Conservation (phyloP, 2,113 vertebrate species). For the Cheilinus undulatus region DNA sequence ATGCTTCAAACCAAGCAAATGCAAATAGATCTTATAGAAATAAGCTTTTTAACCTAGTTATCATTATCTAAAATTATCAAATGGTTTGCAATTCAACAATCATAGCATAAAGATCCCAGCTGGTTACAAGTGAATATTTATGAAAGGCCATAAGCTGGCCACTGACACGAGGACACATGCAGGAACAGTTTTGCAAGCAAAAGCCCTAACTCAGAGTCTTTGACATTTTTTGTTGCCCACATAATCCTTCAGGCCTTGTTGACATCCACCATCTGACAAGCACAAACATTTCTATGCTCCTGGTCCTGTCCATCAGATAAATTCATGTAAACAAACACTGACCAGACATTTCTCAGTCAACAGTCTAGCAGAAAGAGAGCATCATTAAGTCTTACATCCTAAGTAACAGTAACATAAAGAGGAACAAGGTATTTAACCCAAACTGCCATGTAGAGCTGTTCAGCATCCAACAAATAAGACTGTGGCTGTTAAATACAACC, state of each 20-base stretch:
- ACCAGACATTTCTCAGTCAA: neutral
- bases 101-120: neutral
- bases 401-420: too few relatives aligned
- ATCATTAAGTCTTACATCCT: neutral
- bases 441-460: neutral
- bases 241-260: slow-evolving; percentile 1
- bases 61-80: neutral
- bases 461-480: neutral
- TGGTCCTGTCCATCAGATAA: too few relatives aligned
- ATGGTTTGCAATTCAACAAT: neutral
- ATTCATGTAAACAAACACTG: neutral
- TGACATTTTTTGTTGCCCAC: neutral
- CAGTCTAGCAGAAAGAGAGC: neutral
- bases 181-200: neutral
- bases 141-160: too few relatives aligned
- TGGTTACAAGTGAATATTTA: neutral
- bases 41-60: neutral
- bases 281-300: neutral
- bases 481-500: neutral
- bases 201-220: neutral
- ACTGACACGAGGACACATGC: neutral
- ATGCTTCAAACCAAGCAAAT: too few relatives aligned
- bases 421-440: neutral
- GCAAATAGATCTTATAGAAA: neutral
- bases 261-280: neutral